Base-by-base conservation (phyloP, 2,797 vertebrate genomes). In the Bradypodion pumilum region DNA sequence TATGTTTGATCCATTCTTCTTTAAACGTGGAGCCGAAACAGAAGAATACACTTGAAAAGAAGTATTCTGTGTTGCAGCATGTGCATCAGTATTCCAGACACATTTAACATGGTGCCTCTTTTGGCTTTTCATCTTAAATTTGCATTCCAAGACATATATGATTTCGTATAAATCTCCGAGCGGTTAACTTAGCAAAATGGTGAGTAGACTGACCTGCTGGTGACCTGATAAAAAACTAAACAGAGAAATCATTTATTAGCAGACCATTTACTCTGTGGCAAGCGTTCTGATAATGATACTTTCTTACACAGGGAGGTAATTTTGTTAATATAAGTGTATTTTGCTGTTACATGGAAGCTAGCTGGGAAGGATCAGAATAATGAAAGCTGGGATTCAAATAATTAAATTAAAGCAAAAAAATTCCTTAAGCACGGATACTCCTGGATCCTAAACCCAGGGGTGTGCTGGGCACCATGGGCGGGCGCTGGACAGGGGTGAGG, bases 91-190 rank as follows among this genome's bases (percentile, higher is more conserved):
- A 56, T 56, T 56, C n/a, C 35, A 35, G n/a, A 15, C 35, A 35
- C 19, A 35, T 68, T 68, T 35, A 68, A 68, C 37, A 27, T 10
- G 7, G 2, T 25, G 1, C 21, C 68, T 42, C 8, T 19, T 40
- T 25, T 9, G 37, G 21, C 21, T 37, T 19, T 74, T 23, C 75
- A 85, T 83, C 85, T 89, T 89, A 66, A 84, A 88, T 92, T 89
- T 89, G 85, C 84, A 90, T 78, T 80, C 85, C 78, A 84, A 84
- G 1, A 6, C 27, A 83, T 59, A 84, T 87, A 15, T 56, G 77
- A 74, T 77, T 83, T 86, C 16, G 75, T 52, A 27, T 9, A 13
- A 84, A 74, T 35, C 68, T 32, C 85, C 77, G 49, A 40, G 35
- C 10, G 42, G 76, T 90, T 81, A 5, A 86, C 72, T 85, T 74